phyloP scores from a whole-genome alignment of 1,140 invertebrate genomes.

The Achroia grisella region DNA sequence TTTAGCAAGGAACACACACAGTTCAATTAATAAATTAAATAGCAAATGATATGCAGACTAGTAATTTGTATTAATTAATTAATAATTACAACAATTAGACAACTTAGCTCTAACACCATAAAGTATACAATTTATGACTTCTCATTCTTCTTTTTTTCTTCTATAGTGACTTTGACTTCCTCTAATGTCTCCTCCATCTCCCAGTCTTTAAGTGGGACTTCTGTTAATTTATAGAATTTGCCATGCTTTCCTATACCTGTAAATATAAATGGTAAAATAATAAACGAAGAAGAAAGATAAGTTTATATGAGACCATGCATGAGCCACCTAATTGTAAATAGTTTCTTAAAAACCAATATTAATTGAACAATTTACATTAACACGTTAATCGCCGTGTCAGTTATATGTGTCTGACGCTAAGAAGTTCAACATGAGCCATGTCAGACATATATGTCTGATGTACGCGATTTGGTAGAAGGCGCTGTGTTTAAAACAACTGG shows the following conservation, averaged over 20 bases:
- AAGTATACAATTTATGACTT: slow-evolving; percentile 5
- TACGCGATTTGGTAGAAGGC: too few species aligned
- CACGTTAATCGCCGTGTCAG: too few species aligned
- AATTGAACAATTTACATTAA: too few species aligned
- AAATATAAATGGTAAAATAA: slow-evolving; percentile 9
- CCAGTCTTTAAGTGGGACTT: slow-evolving; percentile 74
- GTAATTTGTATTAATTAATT: not conserved
- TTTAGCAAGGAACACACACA: too few species aligned
- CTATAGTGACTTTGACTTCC: slow-evolving; percentile 27
- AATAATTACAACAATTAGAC: not conserved
- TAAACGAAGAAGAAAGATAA: too few species aligned
- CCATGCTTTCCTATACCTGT: slow-evolving; percentile 82
- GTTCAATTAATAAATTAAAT: slow-evolving; percentile 4
- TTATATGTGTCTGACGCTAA: too few species aligned
- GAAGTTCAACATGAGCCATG: too few species aligned
- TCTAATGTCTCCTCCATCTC: slow-evolving; percentile 54
- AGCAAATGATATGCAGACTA: not conserved
- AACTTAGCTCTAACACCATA: not conserved
- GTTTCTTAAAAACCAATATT: too few species aligned
- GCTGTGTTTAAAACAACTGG: too few species aligned
- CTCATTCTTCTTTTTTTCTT: slow-evolving; percentile 25
- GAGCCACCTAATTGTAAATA: too few species aligned
- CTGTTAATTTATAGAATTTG: slow-evolving; percentile 79
- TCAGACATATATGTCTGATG: too few species aligned
- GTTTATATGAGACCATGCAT: too few species aligned